Evolutionary conservation across 92 coral and sea anemone genomes (phyloP).

Genomic region (Meandrina meandrites): DNA sequence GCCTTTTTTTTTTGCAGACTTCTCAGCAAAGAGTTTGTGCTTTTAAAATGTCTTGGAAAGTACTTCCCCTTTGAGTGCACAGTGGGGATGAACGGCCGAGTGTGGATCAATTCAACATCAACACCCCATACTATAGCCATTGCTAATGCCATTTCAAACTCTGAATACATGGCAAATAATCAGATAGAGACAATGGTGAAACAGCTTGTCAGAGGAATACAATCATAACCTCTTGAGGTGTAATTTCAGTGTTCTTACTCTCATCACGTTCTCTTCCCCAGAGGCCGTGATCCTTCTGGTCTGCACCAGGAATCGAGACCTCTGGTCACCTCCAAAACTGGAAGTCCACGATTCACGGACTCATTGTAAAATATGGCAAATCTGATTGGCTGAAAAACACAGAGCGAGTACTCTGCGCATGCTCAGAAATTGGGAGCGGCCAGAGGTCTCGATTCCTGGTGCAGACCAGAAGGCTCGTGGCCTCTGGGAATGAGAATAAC

Average conservation of each 20-base stretch:
- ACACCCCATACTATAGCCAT: slow-evolving; percentile 71
- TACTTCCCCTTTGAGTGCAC: slow-evolving; percentile 92
- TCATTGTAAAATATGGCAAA: too few relatives aligned
- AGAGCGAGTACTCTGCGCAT: too few relatives aligned
- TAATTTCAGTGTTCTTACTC: not conserved
- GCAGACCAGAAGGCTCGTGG: too few relatives aligned
- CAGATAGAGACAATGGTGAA: slow-evolving; percentile 86
- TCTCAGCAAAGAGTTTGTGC: slow-evolving; percentile 73
- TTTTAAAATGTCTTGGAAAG: slow-evolving; percentile 83
- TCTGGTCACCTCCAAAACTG: too few relatives aligned
- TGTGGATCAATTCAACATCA: slow-evolving; percentile 84
- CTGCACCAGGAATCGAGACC: too few relatives aligned
- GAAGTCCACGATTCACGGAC: too few relatives aligned
- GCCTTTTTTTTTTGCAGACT: slow-evolving; percentile 44
- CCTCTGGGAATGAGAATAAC: too few relatives aligned
- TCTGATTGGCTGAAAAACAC: too few relatives aligned
- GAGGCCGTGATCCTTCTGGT: too few relatives aligned
- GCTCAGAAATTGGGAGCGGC: too few relatives aligned
- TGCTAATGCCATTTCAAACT: slow-evolving; percentile 81
- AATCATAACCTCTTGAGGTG: slow-evolving; percentile 1
- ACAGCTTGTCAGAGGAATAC: slow-evolving; percentile 79
- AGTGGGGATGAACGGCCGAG: slow-evolving; percentile 91
- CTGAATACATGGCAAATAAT: slow-evolving; percentile 84
- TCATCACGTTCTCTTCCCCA: too few relatives aligned
- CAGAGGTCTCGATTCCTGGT: too few relatives aligned